These are phyloP conservation scores for Bergia sp. DNA, from an alignment of 92 coral and sea anemone species.

Conservation along the genomic window DNA sequence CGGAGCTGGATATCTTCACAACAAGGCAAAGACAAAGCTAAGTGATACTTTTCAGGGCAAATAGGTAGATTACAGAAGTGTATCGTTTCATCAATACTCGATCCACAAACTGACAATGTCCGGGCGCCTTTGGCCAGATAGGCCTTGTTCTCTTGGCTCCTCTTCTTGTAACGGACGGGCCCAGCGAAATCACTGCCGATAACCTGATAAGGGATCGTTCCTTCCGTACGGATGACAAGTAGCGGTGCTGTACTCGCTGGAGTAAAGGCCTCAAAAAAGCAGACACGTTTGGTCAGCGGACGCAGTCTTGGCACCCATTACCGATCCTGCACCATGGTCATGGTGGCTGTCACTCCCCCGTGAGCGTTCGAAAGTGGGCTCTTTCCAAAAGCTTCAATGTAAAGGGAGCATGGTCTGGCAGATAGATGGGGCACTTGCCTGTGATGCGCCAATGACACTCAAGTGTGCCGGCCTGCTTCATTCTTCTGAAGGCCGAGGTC, in stretches of 20 bases:
- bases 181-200: no score
- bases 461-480: not conserved
- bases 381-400: conserved; percentile 22
- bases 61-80: no score
- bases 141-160: no score
- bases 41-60: no score
- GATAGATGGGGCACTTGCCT: not conserved
- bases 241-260: not conserved
- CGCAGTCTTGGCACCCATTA: conserved; percentile 10
- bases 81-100: no score
- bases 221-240: not conserved
- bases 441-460: not conserved
- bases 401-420: not conserved
- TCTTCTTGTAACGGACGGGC: no score
- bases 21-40: no score
- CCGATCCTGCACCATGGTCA: not conserved
- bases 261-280: not conserved
- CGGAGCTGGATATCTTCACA: no score
- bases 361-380: conserved; percentile 15
- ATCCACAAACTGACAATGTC: no score
- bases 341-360: conserved; percentile 28
- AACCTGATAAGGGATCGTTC: no score
- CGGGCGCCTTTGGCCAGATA: no score
- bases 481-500: not conserved
- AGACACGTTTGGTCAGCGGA: not conserved